These are phyloP conservation scores for Ceratina australensis DNA, from an alignment of 1,140 invertebrate species.

Conservation along the genomic window DNA sequence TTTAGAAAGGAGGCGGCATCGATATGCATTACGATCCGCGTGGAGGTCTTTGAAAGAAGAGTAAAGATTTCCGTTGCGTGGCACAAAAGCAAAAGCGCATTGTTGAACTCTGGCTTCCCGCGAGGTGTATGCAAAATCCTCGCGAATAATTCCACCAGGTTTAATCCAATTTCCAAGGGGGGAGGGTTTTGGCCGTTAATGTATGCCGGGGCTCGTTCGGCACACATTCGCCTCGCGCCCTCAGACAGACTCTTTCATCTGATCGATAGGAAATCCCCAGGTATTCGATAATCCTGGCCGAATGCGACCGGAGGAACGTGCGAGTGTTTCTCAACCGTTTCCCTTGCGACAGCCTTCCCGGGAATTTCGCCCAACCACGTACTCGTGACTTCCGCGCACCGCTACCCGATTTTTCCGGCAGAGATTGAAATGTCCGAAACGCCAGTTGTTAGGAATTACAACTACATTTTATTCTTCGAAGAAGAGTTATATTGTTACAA, in stretches of 20 bases:
- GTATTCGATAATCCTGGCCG: constrained; percentile 67
- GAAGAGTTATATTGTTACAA: no score
- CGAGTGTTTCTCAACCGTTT: constrained; percentile 47
- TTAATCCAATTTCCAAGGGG: constrained; percentile 62
- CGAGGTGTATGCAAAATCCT: constrained; percentile 63
- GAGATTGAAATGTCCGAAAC: no score
- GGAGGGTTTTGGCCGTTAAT: constrained; percentile 58
- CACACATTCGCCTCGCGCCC: constrained; percentile 43
- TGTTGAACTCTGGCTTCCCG: constrained; percentile 29
- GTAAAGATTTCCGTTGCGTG: constrained; percentile 51
- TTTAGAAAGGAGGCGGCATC: constrained; percentile 40
- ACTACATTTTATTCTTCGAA: no score
- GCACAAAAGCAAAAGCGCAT: constrained; percentile 39
- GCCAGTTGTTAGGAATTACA: no score
- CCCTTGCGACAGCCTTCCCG: constrained; percentile 10
- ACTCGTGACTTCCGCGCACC: constrained; percentile 10
- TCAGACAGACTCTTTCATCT: constrained; percentile 29
- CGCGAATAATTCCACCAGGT: constrained; percentile 59
- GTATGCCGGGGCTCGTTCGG: constrained; percentile 58
- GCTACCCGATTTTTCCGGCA: background rate
- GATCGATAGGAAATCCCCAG: constrained; percentile 64
- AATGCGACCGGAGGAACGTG: constrained; percentile 24
- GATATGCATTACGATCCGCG: constrained; percentile 48
- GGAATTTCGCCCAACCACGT: constrained; percentile 18
- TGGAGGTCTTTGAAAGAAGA: constrained; percentile 25